phyloP scores from a whole-genome alignment of 2,888 invertebrate species.

The Pimpla rufipes region DNA sequence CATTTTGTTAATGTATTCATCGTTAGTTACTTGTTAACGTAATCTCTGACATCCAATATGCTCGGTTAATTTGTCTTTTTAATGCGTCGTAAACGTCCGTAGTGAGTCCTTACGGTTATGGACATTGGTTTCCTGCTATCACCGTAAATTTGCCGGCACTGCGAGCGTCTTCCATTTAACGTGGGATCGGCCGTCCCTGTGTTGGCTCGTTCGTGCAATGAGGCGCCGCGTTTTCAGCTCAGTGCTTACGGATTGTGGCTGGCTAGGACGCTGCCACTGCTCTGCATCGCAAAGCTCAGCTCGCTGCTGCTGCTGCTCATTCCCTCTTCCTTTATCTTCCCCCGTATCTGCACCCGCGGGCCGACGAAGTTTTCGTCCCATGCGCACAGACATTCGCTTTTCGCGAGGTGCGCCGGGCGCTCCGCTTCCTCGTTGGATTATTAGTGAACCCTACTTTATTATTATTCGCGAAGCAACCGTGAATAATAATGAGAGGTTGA shows the following conservation, averaged over 20 bases:
- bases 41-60: not conserved
- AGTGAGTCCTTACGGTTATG: not conserved
- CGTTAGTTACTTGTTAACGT: not conserved
- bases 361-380: slow-evolving; percentile 22
- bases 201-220: slow-evolving; percentile 55
- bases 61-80: not conserved
- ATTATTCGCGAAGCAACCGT: slow-evolving; percentile 23
- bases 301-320: slow-evolving; percentile 7
- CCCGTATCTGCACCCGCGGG: not conserved
- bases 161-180: slow-evolving; percentile 41
- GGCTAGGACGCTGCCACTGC: slow-evolving; percentile 17
- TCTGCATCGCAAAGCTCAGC: slow-evolving; percentile 17
- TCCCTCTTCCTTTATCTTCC: slow-evolving; percentile 23
- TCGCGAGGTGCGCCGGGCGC: not conserved
- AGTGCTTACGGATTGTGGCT: slow-evolving; percentile 26
- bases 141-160: slow-evolving; percentile 19
- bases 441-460: slow-evolving; percentile 26
- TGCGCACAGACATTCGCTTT: slow-evolving; percentile 32
- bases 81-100: not conserved
- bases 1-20: not conserved
- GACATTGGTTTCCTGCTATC: slow-evolving; percentile 5
- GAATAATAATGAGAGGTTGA: slow-evolving; percentile 38
- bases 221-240: slow-evolving; percentile 17
- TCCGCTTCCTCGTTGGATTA: slow-evolving; percentile 13
- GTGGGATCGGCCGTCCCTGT: not conserved